Evolutionary conservation across 2,888 invertebrate species (phyloP).

Genomic region (Ferdinandea cuprea): DNA sequence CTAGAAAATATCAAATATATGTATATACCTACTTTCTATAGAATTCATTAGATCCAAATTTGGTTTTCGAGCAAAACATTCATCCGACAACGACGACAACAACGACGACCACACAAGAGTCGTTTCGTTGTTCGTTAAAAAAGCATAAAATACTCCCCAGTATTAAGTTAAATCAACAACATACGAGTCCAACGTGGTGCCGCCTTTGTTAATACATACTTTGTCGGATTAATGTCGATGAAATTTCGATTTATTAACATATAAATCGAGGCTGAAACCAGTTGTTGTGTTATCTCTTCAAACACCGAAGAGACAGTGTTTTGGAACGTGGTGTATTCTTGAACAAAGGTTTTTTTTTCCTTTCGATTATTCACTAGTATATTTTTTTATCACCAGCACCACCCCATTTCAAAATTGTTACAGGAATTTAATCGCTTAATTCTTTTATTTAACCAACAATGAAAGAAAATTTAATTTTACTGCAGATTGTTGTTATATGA

Average conservation of each 20-base stretch:
- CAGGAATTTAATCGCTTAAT: conserved; percentile 37
- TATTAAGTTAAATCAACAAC: conserved; percentile 63
- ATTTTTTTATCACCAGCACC: background rate
- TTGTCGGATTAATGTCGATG: conserved; percentile 72
- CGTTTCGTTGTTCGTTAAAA: conserved; percentile 65
- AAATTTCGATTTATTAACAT: conserved; percentile 71
- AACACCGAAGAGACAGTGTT: conserved; percentile 19
- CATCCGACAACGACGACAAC: background rate
- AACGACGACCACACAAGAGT: conserved; percentile 62
- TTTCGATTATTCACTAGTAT: no score
- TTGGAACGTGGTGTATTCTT: conserved; percentile 12
- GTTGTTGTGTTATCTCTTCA: conserved; percentile 45
- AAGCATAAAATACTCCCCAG: conserved; percentile 59
- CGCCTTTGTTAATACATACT: conserved; percentile 67
- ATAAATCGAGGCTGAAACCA: conserved; percentile 57
- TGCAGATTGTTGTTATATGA: conserved; percentile 48
- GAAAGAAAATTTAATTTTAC: conserved; percentile 43
- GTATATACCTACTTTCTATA: no score
- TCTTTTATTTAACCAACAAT: conserved; percentile 27
- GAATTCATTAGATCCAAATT: conserved; percentile 30
- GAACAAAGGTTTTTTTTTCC: no score
- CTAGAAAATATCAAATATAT: conserved; percentile 17
- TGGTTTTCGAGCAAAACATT: conserved; percentile 19
- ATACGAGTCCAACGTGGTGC: conserved; percentile 31
- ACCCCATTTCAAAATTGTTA: conserved; percentile 1